Percentiles rank a stretch among this genome's conserved stretches.
Evolutionary conservation across 2,113 vertebrate genomes (phyloP).

Genomic region (Eidolon helvum): DNA sequence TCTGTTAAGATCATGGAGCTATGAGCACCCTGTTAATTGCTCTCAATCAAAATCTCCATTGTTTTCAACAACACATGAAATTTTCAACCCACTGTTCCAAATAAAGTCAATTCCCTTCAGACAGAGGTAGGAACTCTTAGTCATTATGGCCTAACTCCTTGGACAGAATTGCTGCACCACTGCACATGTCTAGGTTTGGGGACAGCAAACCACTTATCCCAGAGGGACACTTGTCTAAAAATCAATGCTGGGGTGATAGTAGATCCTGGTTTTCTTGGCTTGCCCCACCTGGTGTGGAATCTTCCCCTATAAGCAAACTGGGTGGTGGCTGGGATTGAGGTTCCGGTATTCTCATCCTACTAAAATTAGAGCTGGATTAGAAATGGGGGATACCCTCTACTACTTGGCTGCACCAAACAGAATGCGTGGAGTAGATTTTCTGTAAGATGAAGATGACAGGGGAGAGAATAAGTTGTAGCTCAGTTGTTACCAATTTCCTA

Average conservation of each 20-base stretch:
- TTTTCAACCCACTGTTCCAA: background rate
- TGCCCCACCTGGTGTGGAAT: background rate
- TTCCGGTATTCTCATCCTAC: background rate
- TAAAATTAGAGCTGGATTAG: background rate
- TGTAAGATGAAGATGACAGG: background rate
- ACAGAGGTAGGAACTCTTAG: background rate
- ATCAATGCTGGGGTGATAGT: background rate
- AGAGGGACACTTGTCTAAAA: background rate
- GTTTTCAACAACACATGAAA: background rate
- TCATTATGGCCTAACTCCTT: background rate
- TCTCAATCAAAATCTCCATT: background rate
- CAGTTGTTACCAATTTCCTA: background rate
- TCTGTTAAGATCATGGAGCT: background rate
- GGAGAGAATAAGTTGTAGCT: background rate
- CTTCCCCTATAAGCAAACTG: background rate
- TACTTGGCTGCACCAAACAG: background rate
- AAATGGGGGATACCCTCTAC: background rate
- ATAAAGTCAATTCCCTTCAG: background rate
- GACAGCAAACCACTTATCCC: background rate
- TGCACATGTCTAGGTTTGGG: background rate
- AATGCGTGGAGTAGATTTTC: background rate
- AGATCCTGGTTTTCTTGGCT: background rate
- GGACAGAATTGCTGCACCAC: background rate
- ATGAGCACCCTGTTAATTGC: background rate
- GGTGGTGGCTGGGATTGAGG: background rate